Base-by-base conservation (phyloP, 2,888 invertebrate species). In the Clusia tigrina region DNA sequence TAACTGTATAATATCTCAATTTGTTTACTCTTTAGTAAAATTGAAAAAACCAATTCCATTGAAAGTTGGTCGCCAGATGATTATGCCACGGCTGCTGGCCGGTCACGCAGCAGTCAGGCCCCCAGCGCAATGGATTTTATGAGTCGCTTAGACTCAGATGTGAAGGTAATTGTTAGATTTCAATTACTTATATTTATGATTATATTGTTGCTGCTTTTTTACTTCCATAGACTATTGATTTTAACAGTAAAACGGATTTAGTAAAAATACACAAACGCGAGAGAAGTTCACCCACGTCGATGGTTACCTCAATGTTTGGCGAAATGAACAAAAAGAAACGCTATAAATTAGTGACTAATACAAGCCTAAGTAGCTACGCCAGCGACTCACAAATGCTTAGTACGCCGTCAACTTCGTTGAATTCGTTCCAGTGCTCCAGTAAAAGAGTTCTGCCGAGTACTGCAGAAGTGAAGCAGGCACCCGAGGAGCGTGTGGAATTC, bases 41-140 rank as follows among this genome's bases (percentile, higher is more conserved):
- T 79, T 38, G 83, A 83, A 64, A 81, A 78, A 62, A 68, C 81
- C 2, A 83, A 83, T 65, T 71, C 77, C 1, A 78, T 81, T 2
- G 66, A 72, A 59, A 71, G 76, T 26, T 83, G 83, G 81, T 74
- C 79, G 24, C 79, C 82, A 1, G 74, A 71, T 18, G 81, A 81
- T 55, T 83, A 83, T 66, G 74, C 74, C 2, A 66, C 66, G 10
- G 79, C 79, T 12, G 70, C 77, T 2, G 80, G 80, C 2, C 71
- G 69, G 2, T 61, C 60, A 2, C 42, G 46, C 2, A 62, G 55
- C 22, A 54, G 64, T n/a, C 82, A 82, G 63, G 84, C 85, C 5
- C 86, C 85, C 66, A 83, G 84, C 76, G 83, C 86, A n/a, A 86
- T 85, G 76, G 88, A 88, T 74, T 81, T 88, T 20, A 87, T 88